Base-by-base conservation (phyloP, 2,888 invertebrate species). In the Linnaemya tessellans region DNA sequence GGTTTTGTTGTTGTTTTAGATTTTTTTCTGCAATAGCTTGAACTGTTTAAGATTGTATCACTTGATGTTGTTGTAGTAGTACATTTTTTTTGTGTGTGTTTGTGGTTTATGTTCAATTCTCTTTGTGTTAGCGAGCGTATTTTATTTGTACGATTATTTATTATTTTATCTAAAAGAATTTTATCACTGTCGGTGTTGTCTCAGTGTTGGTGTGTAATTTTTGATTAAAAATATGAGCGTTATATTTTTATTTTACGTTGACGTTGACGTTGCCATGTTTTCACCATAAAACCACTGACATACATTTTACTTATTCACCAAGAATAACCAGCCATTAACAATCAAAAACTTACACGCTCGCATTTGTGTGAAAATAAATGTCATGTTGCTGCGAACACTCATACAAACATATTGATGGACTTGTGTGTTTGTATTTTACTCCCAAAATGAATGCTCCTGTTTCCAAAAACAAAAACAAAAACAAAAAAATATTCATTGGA, bases 201-300 rank as follows among this genome's bases (percentile, higher is more conserved):
- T 56, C 22, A 9, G 60, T 25, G 35, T 30, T n/a, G n/a, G n/a
- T 62, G 30, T 25, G 11, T 20, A 7, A 3, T 62, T 51, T 64
- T 62, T 13, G 20, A 1, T 64, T 35, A 30, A 25, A 5, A 35
- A 38, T 35, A 49, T 41, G 13, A 18, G n/a, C 49, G 68, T 60
- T 15, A 5, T 35, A 20, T 22, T 54, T 51, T 3, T n/a, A n/a
- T n/a, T n/a, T 5, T 30, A 5, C 30, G 3, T 65, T 5, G 30
- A 49, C 54, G 54, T 64, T 46, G 18, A 35, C 56, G 65, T 74
- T 7, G 38, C 60, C 46, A 79, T 74, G 49, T 56, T 67, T 80
- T 75, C 25, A 65, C 77, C 56, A 67, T 70, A 82, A 85, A 84
- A 51, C 70, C 79, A 82, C 82, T 85, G 85, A 85, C 85, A 85